Conservation (phyloP, 2,888 invertebrate genomes). For the Helicoverpa assulta region DNA sequence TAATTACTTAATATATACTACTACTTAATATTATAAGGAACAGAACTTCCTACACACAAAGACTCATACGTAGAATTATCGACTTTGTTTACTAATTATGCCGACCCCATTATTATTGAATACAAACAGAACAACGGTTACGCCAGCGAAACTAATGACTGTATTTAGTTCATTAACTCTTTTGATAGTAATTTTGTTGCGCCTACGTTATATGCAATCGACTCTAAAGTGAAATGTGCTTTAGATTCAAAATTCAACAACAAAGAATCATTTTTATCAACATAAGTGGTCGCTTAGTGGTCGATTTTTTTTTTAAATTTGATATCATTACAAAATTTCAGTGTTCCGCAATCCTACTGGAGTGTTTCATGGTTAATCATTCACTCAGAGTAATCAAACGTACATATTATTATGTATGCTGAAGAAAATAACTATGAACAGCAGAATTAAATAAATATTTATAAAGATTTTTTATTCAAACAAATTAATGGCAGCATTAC, state of each 20-base stretch:
- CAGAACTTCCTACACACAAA: slow-evolving; percentile 6
- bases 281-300: no score
- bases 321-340: no score
- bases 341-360: no score
- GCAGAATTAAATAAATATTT: no score
- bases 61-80: slow-evolving; percentile 13
- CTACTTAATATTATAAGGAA: background rate
- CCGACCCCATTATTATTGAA: slow-evolving; percentile 31
- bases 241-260: slow-evolving; percentile 24
- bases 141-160: slow-evolving; percentile 39
- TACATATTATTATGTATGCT: no score
- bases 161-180: slow-evolving; percentile 57
- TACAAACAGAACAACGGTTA: slow-evolving; percentile 33
- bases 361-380: no score
- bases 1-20: no score
- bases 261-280: background rate
- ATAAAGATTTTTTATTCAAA: no score
- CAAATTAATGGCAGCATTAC: no score
- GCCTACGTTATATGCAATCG: background rate
- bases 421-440: no score
- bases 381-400: no score
- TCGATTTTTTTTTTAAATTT: no score
- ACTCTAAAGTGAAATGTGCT: background rate
- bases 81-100: slow-evolving; percentile 39
- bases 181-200: slow-evolving; percentile 35